Percentiles rank a stretch among this genome's conserved stretches.
Conservation (phyloP, 2,113 vertebrate species). For the Indicator maculatus region DNA sequence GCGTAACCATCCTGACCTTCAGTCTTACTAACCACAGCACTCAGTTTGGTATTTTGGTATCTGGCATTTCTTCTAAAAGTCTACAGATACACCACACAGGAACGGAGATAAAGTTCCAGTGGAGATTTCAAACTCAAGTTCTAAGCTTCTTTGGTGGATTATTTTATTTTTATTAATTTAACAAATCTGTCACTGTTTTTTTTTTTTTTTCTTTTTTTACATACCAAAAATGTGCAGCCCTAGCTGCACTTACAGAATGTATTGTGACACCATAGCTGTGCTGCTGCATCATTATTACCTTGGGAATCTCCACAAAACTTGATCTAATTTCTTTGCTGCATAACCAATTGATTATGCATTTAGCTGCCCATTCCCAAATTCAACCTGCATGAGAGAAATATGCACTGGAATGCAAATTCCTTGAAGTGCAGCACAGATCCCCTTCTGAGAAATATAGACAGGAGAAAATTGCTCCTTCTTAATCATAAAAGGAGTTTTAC, state of each 20-base stretch:
- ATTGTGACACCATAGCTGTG: not conserved
- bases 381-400: slow-evolving; percentile 35
- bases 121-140: not conserved
- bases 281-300: not conserved
- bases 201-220: not conserved
- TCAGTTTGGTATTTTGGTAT: too few relatives aligned
- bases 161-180: not conserved
- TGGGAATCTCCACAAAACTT: slow-evolving; percentile 13
- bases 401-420: slow-evolving; percentile 37
- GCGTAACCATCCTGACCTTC: too few relatives aligned
- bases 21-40: too few relatives aligned
- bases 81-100: not conserved
- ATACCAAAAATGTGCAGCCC: not conserved
- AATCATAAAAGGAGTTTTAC: slow-evolving; percentile 66
- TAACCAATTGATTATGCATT: slow-evolving; percentile 56
- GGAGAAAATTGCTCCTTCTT: slow-evolving; percentile 63
- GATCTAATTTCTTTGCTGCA: slow-evolving; percentile 38
- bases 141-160: not conserved
- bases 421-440: slow-evolving; percentile 26
- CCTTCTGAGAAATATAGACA: slow-evolving; percentile 27
- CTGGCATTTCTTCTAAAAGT: not conserved
- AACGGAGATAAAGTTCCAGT: not conserved
- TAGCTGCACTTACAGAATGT: not conserved
- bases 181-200: not conserved
- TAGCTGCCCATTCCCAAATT: slow-evolving; percentile 28